Conservation (phyloP, 2,888 invertebrate genomes). For the Drosophila percnosoma region DNA sequence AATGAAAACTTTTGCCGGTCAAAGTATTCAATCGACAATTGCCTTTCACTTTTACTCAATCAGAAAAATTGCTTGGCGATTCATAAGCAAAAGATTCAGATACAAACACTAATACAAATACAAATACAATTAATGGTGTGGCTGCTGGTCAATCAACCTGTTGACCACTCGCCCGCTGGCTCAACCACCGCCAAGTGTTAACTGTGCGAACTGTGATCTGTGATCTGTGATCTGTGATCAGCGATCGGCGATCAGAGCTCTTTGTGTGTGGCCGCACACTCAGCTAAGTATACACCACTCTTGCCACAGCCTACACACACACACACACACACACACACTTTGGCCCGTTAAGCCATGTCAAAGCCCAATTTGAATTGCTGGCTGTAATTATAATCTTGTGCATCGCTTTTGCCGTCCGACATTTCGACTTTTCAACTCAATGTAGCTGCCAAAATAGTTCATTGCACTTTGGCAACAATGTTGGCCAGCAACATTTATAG, state of each 20-base stretch:
- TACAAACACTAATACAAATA: conserved; percentile 6
- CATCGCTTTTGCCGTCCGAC: conserved; percentile 26
- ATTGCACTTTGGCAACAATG: conserved; percentile 36
- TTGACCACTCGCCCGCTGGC: conserved; percentile 23
- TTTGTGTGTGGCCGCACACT: conserved; percentile 18
- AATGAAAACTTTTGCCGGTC: conserved; percentile 5
- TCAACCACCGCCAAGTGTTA: conserved; percentile 25
- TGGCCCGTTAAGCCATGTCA: conserved; percentile 29
- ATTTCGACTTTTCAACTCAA: conserved; percentile 37
- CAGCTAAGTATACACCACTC: background rate
- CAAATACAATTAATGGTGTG: conserved; percentile 4
- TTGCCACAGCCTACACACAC: background rate
- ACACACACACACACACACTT: background rate
- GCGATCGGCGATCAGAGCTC: background rate
- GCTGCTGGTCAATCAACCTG: conserved; percentile 50
- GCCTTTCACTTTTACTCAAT: conserved; percentile 46
- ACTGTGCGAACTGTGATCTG: conserved; percentile 25
- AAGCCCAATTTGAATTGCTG: conserved; percentile 22
- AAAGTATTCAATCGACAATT: conserved; percentile 32
- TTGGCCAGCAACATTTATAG: background rate
- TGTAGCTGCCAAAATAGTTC: conserved; percentile 19
- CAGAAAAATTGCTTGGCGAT: conserved; percentile 12
- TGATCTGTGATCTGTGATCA: conserved; percentile 13
- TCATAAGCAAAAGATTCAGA: conserved; percentile 27
- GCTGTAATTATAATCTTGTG: conserved; percentile 22